phyloP scores from a whole-genome alignment of 2,113 vertebrate genomes.

The Ptyas mucosa region DNA sequence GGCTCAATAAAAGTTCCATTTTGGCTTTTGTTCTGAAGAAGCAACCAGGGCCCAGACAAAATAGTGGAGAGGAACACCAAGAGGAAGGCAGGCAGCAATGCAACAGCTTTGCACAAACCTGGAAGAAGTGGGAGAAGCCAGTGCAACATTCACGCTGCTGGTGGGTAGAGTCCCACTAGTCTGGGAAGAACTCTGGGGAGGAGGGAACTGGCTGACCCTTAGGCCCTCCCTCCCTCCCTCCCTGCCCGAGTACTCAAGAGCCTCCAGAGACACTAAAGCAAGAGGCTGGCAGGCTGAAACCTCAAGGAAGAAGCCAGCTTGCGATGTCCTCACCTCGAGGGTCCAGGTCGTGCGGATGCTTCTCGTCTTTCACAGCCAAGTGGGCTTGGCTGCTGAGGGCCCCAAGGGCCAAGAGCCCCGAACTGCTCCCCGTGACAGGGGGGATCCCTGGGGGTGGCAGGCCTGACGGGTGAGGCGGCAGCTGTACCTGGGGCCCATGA shows the following conservation, averaged over 20 bases:
- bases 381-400: constrained; percentile 92
- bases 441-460: constrained; percentile 89
- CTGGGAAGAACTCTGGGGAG: neutral
- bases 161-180: neutral
- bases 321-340: constrained; percentile 83
- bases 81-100: neutral
- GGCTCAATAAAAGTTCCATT: neutral
- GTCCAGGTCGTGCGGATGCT: constrained; percentile 94
- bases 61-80: neutral
- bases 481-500: constrained; percentile 89
- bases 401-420: constrained; percentile 86
- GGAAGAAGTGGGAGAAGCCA: neutral
- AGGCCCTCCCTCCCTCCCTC: neutral
- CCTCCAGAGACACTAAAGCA: neutral
- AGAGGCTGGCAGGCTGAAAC: neutral
- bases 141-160: neutral
- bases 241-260: neutral
- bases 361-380: constrained; percentile 93
- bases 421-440: constrained; percentile 80
- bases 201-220: neutral
- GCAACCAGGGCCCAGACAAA: neutral
- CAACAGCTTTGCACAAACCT: rapidly evolving
- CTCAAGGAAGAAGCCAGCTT: too few relatives aligned
- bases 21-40: neutral
- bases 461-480: constrained; percentile 89